Evolutionary conservation across 2,888 invertebrate species (phyloP), one percentile per base, ranked within the genome.

Genomic region (Phyto melanocephala): DNA sequence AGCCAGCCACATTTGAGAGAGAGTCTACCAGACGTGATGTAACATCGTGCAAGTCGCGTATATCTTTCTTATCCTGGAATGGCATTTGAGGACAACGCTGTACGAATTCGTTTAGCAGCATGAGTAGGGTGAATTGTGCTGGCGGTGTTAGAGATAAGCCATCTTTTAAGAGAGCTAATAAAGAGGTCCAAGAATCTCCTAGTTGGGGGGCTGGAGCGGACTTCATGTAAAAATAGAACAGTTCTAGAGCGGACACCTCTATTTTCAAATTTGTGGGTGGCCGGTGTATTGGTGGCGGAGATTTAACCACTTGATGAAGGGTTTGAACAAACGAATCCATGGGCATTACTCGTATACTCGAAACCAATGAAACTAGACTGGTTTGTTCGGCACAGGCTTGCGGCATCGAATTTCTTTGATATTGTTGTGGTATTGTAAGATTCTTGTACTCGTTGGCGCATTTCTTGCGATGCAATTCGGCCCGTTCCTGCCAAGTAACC

Each of bases 321-420:
- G 96, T 96, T 91, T 95, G 95, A 60, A 97, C 95, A 86, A 97
- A 93, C 68, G 95, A 95, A 88, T 97, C 96, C 87, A 96, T 94
- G 2, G 96, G 96, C 92, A 97, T 94, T 1, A 96, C 96, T 84
- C 95, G 93, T 84, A 97, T 95, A 37, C 95, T 95, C 68, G 95
- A 94, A 58, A 97, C 94, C 84, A 97, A 92, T 84, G 96, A 94
- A 11, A 97, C 96, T 86, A 97, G 92, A 81, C 95, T 94, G 85
- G 94, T 92, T 90, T 97, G 96, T 83, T 94, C 94, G 5, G 92
- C 88, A 86, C 94, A 94, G 17, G 95, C 94, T 87, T 94, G 94
- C 35, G 90, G 89, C 42, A 87, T 85, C 1, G 90, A 90, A 74
- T 90, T 91, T 24, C 89, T 88, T 37, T 88, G 87, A 79, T 90